phyloP scores from a whole-genome alignment of 2,113 vertebrate genomes.

The Saccopteryx bilineata region DNA sequence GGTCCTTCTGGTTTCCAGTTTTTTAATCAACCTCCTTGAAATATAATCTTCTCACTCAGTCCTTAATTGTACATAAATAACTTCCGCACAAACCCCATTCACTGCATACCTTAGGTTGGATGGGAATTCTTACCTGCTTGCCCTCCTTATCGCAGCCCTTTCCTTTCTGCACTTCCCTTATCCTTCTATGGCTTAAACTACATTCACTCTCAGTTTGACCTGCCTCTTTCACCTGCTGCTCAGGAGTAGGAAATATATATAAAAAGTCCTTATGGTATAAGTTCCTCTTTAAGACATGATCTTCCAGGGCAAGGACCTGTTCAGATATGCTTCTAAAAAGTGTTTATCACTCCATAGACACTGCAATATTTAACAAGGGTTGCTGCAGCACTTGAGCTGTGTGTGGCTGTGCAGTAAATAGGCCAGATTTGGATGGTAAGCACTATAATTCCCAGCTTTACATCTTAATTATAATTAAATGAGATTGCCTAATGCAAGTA shows the following conservation, averaged over 20 bases:
- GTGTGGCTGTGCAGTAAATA: background rate
- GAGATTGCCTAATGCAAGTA: slow-evolving; percentile 11
- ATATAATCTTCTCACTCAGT: background rate
- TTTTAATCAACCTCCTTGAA: slow-evolving; percentile 37
- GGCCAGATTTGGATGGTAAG: background rate
- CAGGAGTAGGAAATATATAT: slow-evolving; percentile 38
- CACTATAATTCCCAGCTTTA: background rate
- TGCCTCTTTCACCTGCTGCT: background rate
- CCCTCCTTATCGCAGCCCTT: background rate
- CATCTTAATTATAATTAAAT: slow-evolving; percentile 65
- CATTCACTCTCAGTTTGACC: background rate
- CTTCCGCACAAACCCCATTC: background rate
- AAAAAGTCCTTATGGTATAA: background rate
- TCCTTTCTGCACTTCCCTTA: background rate
- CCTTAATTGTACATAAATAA: background rate
- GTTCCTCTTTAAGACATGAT: slow-evolving; percentile 19
- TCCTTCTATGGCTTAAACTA: background rate
- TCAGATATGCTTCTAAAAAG: slow-evolving; percentile 1
- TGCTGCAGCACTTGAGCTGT: background rate
- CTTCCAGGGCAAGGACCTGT: background rate
- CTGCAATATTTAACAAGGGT: slow-evolving; percentile 30
- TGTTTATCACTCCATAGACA: background rate
- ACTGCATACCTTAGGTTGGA: background rate
- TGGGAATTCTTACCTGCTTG: background rate
- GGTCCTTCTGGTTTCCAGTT: slow-evolving; percentile 25